Conservation (phyloP, 2,888 invertebrate species). For the Corbicula japonica region DNA sequence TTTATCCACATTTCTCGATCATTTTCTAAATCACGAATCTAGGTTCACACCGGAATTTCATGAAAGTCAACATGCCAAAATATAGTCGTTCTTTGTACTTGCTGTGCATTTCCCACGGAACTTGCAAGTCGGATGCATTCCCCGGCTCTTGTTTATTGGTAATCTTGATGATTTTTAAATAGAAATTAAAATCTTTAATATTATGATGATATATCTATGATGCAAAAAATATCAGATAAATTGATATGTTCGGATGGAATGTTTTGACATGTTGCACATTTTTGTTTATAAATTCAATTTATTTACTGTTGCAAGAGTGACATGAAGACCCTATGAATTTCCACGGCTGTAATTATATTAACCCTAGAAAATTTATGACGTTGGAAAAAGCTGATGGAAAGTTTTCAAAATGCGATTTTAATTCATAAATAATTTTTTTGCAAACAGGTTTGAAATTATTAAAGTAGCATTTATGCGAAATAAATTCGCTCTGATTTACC, state of each 20-base stretch:
- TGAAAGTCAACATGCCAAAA: too few relatives aligned
- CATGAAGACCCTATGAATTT: conserved; percentile 20
- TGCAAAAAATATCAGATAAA: background rate
- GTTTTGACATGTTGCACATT: conserved; percentile 19
- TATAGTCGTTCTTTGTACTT: conserved; percentile 32
- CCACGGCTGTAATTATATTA: too few relatives aligned
- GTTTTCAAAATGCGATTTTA: too few relatives aligned
- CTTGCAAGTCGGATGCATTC: conserved; percentile 30
- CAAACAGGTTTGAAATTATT: too few relatives aligned
- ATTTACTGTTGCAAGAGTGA: conserved; percentile 32
- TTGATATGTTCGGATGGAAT: conserved; percentile 11
- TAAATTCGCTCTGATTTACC: too few relatives aligned
- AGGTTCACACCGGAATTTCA: too few relatives aligned
- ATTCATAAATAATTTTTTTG: too few relatives aligned
- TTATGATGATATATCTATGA: conserved; percentile 27
- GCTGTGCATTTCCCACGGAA: conserved; percentile 31
- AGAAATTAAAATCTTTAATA: conserved; percentile 37
- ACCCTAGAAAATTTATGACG: too few relatives aligned
- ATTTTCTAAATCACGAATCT: too few relatives aligned
- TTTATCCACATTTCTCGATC: too few relatives aligned
- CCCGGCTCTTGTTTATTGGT: conserved; percentile 6
- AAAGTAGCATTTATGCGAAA: too few relatives aligned
- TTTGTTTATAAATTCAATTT: conserved; percentile 40
- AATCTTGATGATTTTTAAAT: conserved; percentile 35
- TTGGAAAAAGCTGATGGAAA: too few relatives aligned